These are phyloP conservation scores for Marronus borbonicus DNA, from an alignment of 2,888 invertebrate genomes.

Conservation along the genomic window DNA sequence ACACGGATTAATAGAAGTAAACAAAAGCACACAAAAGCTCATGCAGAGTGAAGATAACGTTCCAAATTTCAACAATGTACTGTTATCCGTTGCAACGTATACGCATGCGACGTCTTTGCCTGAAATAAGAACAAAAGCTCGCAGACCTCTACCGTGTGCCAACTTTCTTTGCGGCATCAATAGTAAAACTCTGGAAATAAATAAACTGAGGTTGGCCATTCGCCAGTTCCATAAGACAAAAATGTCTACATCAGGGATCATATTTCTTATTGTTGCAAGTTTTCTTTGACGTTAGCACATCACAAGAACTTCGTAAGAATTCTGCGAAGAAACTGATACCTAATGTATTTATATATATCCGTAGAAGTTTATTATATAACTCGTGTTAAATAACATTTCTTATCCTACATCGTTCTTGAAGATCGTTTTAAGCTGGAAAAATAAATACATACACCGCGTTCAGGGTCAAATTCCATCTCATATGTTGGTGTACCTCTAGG, in stretches of 20 bases:
- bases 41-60: neutral
- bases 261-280: neutral
- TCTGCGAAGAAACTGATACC: too few relatives aligned
- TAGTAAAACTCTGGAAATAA: constrained; percentile 47
- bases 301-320: neutral
- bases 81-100: constrained; percentile 27
- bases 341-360: too few relatives aligned
- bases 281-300: constrained; percentile 34
- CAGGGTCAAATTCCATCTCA: too few relatives aligned
- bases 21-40: constrained; percentile 1
- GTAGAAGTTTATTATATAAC: neutral
- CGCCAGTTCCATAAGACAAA: constrained; percentile 38
- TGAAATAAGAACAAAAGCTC: constrained; percentile 38
- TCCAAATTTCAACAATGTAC: constrained; percentile 32
- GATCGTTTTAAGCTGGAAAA: too few relatives aligned
- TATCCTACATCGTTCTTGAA: neutral
- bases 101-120: constrained; percentile 23
- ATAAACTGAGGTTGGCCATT: constrained; percentile 34
- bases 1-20: constrained; percentile 5
- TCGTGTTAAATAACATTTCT: neutral
- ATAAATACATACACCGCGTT: too few relatives aligned
- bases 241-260: constrained; percentile 14
- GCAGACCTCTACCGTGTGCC: constrained; percentile 31
- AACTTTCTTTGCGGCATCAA: constrained; percentile 44
- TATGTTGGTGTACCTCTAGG: too few relatives aligned